Percentiles rank a stretch among this genome's conserved stretches.
These are phyloP conservation scores for Chloroclysta siterata DNA, from an alignment of 2,888 invertebrate species.

Conservation along the genomic window DNA sequence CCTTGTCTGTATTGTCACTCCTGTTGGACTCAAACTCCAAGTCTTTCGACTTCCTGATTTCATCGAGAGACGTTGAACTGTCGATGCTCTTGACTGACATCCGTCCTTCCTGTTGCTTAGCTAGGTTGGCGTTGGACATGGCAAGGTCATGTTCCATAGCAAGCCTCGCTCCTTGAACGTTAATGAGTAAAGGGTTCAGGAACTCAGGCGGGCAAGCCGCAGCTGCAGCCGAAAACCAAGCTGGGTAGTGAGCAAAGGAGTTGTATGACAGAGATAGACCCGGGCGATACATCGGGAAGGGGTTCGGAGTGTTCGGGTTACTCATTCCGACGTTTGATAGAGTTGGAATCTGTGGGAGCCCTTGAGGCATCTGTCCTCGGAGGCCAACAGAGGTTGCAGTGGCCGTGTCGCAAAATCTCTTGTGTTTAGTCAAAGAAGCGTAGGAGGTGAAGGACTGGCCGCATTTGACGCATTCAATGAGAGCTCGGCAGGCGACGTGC, in stretches of 20 bases:
- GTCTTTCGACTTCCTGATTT: constrained; percentile 68
- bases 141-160: constrained; percentile 82
- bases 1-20: constrained; percentile 72
- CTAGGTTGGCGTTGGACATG: constrained; percentile 81
- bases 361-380: constrained; percentile 74
- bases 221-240: constrained; percentile 79
- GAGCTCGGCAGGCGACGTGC: constrained; percentile 97
- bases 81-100: constrained; percentile 78
- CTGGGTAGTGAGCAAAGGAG: constrained; percentile 86
- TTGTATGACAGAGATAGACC: constrained; percentile 87
- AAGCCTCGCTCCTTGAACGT: constrained; percentile 81
- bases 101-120: constrained; percentile 78
- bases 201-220: constrained; percentile 86
- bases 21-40: constrained; percentile 64
- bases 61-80: constrained; percentile 74
- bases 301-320: constrained; percentile 79
- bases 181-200: constrained; percentile 87
- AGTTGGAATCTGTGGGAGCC: constrained; percentile 70
- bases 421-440: constrained; percentile 97
- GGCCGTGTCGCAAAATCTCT: constrained; percentile 96
- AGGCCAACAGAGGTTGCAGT: constrained; percentile 77
- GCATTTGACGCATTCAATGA: constrained; percentile 97
- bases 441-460: constrained; percentile 96
- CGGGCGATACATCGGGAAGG: constrained; percentile 90
- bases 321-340: constrained; percentile 77